These are phyloP conservation scores for Myxocyprinus asiaticus DNA, from an alignment of 2,113 vertebrate species.

Conservation along the genomic window DNA sequence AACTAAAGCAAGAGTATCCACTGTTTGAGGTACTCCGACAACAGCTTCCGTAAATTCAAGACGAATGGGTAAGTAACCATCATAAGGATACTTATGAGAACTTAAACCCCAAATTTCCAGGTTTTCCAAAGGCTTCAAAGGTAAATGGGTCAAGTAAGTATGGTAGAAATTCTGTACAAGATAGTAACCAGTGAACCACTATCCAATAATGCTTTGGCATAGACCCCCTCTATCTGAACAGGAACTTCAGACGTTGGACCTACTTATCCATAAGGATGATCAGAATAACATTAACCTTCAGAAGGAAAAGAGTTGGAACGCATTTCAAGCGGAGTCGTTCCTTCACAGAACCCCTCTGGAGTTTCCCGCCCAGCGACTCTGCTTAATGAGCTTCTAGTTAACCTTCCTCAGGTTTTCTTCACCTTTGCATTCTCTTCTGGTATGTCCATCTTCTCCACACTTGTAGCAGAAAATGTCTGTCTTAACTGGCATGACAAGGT, in stretches of 20 bases:
- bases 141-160: constrained; percentile 36
- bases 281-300: neutral
- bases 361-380: neutral
- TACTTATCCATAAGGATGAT: constrained; percentile 7
- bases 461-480: neutral
- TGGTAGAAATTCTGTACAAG: constrained; percentile 39
- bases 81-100: constrained; percentile 26
- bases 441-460: neutral
- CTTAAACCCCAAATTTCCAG: constrained; percentile 49
- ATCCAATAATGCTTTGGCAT: constrained; percentile 22
- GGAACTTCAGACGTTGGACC: constrained; percentile 26
- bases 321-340: neutral
- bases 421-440: neutral
- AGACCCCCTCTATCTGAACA: constrained; percentile 35
- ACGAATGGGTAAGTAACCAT: constrained; percentile 36
- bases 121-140: constrained; percentile 12
- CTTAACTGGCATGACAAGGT: neutral
- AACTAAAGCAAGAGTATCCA: constrained; percentile 30
- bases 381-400: neutral
- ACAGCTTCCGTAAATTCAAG: constrained; percentile 27
- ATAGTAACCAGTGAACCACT: constrained; percentile 36
- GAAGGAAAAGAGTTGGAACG: neutral
- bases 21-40: constrained; percentile 1
- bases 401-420: constrained; percentile 7
- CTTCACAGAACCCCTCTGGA: neutral